Base-by-base conservation (phyloP, 2,113 vertebrate species). In the Sturnus vulgaris region DNA sequence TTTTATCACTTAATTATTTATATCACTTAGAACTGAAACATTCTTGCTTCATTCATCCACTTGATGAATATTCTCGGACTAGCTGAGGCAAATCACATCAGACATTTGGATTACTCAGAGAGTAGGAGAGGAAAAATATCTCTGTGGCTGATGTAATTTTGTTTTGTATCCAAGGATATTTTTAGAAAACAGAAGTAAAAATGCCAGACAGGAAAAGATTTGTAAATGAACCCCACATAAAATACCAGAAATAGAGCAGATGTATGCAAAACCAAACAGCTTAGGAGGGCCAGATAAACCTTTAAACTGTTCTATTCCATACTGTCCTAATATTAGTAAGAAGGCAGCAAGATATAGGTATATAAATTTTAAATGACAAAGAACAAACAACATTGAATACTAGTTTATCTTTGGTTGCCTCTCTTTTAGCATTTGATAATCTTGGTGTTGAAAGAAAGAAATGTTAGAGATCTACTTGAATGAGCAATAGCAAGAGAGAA, bases 171-270 rank as follows among this genome's bases (percentile, higher is more conserved):
- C 71, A 70, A 86, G 27, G 8, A 39, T 56, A 90, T 82, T 95
- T 92, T 92, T 94, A 93, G 63, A 86, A 93, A 37, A 69, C 14
- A 92, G 80, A 93, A 95, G 71, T 68, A 90, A 91, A 90, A 96
- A 79, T 37, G 55, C 31, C 56, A 91, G 70, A 69, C n/a, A 77
- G 57, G 42, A 81, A 84, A 78, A 56, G 39, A 84, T 64, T 81
- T 89, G 42, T 53, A 79, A 85, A 82, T 37, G 19, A 96, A 88
- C 28, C 7, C 39, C 66, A 82, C 57, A 91, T 59, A 95, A 81
- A 80, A 61, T 12, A 86, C 6, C 69, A 92, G 66, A 92, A 93
- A 80, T 15, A 66, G 31, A 93, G 35, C 25, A 82, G 17, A 68
- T 2, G 3, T 44, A 65, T 52, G 25, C 9, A 64, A 85, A 94